Evolutionary conservation across 1,140 invertebrate species (phyloP).

Genomic region (Cotesia vestalis): DNA sequence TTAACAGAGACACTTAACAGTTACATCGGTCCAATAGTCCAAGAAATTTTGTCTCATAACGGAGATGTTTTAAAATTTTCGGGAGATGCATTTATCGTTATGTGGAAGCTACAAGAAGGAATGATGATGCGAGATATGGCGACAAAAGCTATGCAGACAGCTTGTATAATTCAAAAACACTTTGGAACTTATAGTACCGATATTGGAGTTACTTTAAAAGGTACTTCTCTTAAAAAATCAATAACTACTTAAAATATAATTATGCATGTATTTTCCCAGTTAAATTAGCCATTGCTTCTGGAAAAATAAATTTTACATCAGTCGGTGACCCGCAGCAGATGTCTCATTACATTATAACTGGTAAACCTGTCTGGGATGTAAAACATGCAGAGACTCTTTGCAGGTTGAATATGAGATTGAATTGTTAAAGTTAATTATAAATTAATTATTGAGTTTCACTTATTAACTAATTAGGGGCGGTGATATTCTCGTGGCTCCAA

Average conservation of each 20-base stretch:
- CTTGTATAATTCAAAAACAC: constrained; percentile 72
- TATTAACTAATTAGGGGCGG: constrained; percentile 51
- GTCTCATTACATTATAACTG: constrained; percentile 70
- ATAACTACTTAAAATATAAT: constrained; percentile 26
- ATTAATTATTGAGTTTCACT: not conserved
- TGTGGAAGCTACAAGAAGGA: constrained; percentile 68
- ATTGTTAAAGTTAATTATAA: constrained; percentile 4
- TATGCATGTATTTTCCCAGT: constrained; percentile 56
- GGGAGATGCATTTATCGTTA: constrained; percentile 73
- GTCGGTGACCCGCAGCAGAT: constrained; percentile 65
- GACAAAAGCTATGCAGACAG: constrained; percentile 70
- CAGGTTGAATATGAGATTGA: constrained; percentile 43
- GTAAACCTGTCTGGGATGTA: constrained; percentile 71
- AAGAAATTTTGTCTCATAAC: constrained; percentile 70
- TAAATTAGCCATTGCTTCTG: constrained; percentile 72
- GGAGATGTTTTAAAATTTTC: constrained; percentile 76
- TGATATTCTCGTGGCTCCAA: constrained; percentile 59
- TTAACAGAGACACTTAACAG: constrained; percentile 72
- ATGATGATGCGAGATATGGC: constrained; percentile 69
- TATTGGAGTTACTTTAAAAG: constrained; percentile 68
- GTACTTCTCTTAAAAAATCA: constrained; percentile 50
- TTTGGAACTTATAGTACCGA: constrained; percentile 71
- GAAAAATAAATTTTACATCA: constrained; percentile 68
- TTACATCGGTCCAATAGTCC: constrained; percentile 74
- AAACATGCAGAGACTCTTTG: constrained; percentile 64